Conservation (phyloP, 2,113 vertebrate species). For the Callopanchax toddi region DNA sequence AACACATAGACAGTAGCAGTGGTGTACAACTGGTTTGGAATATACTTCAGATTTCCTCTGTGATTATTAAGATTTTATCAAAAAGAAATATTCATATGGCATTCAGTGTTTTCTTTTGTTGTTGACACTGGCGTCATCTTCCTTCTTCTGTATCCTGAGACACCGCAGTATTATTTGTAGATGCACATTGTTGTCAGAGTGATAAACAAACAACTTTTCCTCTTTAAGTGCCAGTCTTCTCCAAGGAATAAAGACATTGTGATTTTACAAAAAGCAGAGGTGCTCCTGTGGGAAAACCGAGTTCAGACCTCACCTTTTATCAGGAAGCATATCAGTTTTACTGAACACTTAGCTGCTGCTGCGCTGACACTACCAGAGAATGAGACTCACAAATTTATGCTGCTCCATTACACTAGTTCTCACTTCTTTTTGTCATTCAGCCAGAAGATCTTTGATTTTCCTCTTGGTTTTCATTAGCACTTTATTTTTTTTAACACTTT, state of each 20-base stretch:
- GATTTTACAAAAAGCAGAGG: constrained; percentile 22
- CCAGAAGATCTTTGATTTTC: neutral
- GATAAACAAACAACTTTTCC: neutral
- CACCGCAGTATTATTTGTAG: neutral
- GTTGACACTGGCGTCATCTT: neutral
- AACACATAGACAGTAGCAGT: too few species aligned
- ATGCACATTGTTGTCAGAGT: neutral
- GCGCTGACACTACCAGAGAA: constrained; percentile 7
- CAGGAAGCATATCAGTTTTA: constrained; percentile 37
- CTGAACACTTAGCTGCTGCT: constrained; percentile 19
- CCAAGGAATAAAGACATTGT: constrained; percentile 24
- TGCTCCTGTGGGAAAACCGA: constrained; percentile 12
- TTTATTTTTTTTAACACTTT: constrained; percentile 4
- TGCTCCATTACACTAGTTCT: constrained; percentile 15
- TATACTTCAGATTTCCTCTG: neutral
- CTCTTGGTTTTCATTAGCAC: constrained; percentile 14
- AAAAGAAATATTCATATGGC: neutral
- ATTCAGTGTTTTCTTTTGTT: neutral
- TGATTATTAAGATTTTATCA: neutral
- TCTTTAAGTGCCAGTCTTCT: constrained; percentile 5
- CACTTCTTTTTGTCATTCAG: constrained; percentile 13
- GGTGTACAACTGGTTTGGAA: too few species aligned
- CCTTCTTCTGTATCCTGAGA: neutral
- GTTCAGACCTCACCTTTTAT: constrained; percentile 38
- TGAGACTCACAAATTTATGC: constrained; percentile 33